Evolutionary conservation across 2,797 vertebrate species (phyloP), one percentile per base, ranked within the genome.

Genomic region (Enoplosus armatus): DNA sequence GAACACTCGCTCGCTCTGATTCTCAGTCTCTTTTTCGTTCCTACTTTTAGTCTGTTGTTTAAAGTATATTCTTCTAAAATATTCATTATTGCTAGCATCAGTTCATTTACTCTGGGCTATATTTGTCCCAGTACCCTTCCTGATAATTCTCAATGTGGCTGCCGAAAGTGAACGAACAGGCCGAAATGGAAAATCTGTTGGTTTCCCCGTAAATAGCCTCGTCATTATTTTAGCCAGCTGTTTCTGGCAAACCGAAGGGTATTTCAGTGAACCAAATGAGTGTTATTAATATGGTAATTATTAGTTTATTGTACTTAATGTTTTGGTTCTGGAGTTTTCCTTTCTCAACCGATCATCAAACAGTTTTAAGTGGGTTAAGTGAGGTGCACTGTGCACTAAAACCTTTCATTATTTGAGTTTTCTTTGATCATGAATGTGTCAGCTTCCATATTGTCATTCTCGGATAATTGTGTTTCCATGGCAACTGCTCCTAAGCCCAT

Each of bases 21-120:
- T 72, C 24, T 27, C 8, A 16, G 12, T 43, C 48, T 64, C 29
- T 39, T 41, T 45, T 63, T 77, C 54, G 60, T 54, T 70, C 62
- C 24, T 69, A 10, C 64, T 75, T 80, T 72, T 45, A 56, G 71
- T 27, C 22, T 69, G 48, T 86, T 75, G 74, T 78, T 87, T 65
- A 67, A 75, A 70, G 75, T 48, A 35, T 64, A 39, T 51, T 47
- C 43, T 22, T 61, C 9, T 88, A 58, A 89, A 85, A 84, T 73
- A 87, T 87, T 79, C 27, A 84, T 78, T n/a, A 24, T 35, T 66
- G 45, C 82, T 80, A 55, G 45, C 69, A 66, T 70, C 24, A 59
- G 47, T 71, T 81, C 10, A 24, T 79, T 75, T 58, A 20, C 27
- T 45, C 3, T 2, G 22, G 31, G 63, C 72, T 84, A 68, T 79